A percentile compares a stretch with the other conserved stretches of the same genome.
These are phyloP conservation scores for Pedicia rivosa DNA, from an alignment of 2,888 invertebrate species.

Conservation along the genomic window DNA sequence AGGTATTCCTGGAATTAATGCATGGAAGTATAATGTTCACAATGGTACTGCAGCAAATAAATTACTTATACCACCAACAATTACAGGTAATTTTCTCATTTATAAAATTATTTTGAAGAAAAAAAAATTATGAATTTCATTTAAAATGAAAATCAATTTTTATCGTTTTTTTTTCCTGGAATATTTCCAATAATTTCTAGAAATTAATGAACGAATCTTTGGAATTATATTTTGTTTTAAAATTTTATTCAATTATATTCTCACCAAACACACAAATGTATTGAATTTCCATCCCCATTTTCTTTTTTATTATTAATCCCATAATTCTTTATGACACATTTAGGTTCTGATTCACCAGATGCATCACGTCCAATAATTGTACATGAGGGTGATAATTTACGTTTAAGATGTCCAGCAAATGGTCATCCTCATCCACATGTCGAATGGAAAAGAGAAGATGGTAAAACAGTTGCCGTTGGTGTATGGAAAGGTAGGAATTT, in stretches of 20 bases:
- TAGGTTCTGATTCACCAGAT: neutral
- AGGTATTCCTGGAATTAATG: constrained; percentile 70
- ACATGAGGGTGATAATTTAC: constrained; percentile 63
- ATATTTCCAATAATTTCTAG: neutral
- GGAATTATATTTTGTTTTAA: too few relatives aligned
- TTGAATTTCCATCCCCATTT: too few relatives aligned
- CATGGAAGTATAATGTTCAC: constrained; percentile 47
- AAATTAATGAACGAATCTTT: too few relatives aligned
- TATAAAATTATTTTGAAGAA: neutral
- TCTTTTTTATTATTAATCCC: neutral
- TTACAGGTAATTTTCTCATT: constrained; percentile 40
- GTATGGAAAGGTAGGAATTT: too few relatives aligned
- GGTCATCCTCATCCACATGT: constrained; percentile 63
- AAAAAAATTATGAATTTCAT: neutral
- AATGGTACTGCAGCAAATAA: constrained; percentile 43
- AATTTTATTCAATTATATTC: too few relatives aligned
- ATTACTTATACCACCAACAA: constrained; percentile 71
- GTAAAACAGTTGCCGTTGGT: constrained; percentile 42
- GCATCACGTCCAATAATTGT: constrained; percentile 38
- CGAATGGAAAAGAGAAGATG: constrained; percentile 58
- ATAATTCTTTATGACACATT: too few relatives aligned
- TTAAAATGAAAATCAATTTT: too few relatives aligned
- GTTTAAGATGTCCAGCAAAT: constrained; percentile 64
- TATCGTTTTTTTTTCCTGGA: neutral
- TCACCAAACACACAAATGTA: too few relatives aligned